Evolutionary conservation across 1,140 invertebrate species (phyloP).

Genomic region (Chironomus tepperi): DNA sequence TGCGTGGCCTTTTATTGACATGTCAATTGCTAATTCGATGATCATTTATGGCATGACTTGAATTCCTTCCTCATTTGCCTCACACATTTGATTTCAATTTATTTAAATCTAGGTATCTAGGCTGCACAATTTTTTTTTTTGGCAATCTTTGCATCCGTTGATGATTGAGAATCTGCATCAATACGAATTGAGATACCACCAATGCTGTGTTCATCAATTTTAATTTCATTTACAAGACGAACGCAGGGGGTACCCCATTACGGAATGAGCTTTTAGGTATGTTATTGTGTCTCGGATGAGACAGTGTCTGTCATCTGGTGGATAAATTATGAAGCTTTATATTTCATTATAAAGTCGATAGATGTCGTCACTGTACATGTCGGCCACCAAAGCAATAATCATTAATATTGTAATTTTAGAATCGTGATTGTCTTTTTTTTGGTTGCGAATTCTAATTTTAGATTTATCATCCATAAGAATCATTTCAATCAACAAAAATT

Average conservation of each 20-base stretch:
- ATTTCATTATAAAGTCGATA: too few species aligned
- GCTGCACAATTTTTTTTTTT: neutral
- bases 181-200: constrained; percentile 20
- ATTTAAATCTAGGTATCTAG: neutral
- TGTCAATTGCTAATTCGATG: neutral
- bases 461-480: too few species aligned
- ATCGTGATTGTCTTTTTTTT: too few species aligned
- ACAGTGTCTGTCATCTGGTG: neutral
- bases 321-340: too few species aligned
- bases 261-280: neutral
- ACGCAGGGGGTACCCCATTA: constrained; percentile 15
- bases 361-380: too few species aligned
- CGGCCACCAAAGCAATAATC: too few species aligned
- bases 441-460: too few species aligned
- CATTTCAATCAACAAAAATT: too few species aligned
- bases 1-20: constrained; percentile 3
- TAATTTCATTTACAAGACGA: neutral
- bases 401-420: too few species aligned
- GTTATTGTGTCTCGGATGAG: neutral
- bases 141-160: neutral
- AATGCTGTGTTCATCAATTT: constrained; percentile 16
- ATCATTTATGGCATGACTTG: neutral
- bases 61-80: neutral
- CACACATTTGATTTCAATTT: neutral
- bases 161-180: neutral